Percentiles rank a stretch among this genome's conserved stretches.
Conservation (phyloP, 2,888 invertebrate genomes). For the Hybos culiciformis region DNA sequence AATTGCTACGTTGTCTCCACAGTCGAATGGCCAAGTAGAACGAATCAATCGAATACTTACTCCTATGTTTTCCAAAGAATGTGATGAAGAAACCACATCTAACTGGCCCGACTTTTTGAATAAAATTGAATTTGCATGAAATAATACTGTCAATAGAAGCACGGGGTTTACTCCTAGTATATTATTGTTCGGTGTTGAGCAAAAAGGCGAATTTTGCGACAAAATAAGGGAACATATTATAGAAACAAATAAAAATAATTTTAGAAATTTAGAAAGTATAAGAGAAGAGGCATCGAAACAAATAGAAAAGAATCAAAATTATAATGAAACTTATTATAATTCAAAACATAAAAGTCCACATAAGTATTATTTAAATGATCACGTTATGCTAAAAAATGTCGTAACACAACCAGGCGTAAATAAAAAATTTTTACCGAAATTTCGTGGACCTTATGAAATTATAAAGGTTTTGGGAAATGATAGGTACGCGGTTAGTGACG, state of each 20-base stretch:
- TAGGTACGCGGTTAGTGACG: constrained; percentile 15
- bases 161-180: constrained; percentile 21
- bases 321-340: constrained; percentile 18
- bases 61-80: constrained; percentile 11
- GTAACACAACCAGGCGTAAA: constrained; percentile 15
- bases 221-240: too few species aligned
- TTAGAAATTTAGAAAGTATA: too few species aligned
- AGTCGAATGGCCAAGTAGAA: constrained; percentile 9
- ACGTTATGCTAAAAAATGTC: constrained; percentile 15
- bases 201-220: too few species aligned
- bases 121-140: constrained; percentile 17
- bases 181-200: too few species aligned
- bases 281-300: constrained; percentile 9
- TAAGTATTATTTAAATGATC: constrained; percentile 15
- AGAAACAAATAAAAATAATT: too few species aligned
- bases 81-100: background rate
- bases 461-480: constrained; percentile 13
- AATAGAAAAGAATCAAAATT: constrained; percentile 16
- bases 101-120: constrained; percentile 10
- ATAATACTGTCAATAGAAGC: constrained; percentile 19
- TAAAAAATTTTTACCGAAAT: constrained; percentile 18
- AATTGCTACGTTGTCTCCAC: constrained; percentile 5
- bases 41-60: constrained; percentile 8
- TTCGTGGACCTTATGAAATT: constrained; percentile 15
- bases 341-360: constrained; percentile 16